Evolutionary conservation across 1,140 invertebrate species (phyloP).

Genomic region (Musca vetustissima): DNA sequence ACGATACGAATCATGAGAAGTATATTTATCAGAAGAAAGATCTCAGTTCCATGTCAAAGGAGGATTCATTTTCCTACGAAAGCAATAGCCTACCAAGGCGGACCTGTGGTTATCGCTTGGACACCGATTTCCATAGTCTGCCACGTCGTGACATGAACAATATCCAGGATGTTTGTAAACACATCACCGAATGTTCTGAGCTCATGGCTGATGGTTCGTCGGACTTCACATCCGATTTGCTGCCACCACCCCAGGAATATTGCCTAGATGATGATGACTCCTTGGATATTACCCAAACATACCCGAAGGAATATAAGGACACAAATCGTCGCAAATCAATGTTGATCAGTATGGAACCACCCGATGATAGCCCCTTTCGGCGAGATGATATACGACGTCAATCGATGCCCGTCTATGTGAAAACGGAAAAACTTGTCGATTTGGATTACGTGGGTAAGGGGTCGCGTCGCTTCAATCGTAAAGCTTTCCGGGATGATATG

Average conservation of each 20-base stretch:
- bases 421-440: constrained; percentile 50
- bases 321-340: constrained; percentile 43
- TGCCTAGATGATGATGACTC: constrained; percentile 44
- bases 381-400: constrained; percentile 45
- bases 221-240: constrained; percentile 45
- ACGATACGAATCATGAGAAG: constrained; percentile 18
- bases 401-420: constrained; percentile 49
- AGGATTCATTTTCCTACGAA: constrained; percentile 36
- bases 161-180: constrained; percentile 46
- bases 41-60: background rate
- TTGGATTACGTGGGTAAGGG: constrained; percentile 37
- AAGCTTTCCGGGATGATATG: constrained; percentile 39
- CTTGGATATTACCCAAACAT: constrained; percentile 25
- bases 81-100: constrained; percentile 50
- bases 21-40: constrained; percentile 13
- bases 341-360: constrained; percentile 35
- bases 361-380: constrained; percentile 38
- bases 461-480: constrained; percentile 28
- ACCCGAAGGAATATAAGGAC: constrained; percentile 26
- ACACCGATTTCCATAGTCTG: constrained; percentile 49
- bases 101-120: constrained; percentile 42
- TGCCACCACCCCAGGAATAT: constrained; percentile 49
- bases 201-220: constrained; percentile 41
- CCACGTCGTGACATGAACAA: constrained; percentile 41
- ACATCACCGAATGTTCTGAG: constrained; percentile 49